Percentiles rank a stretch among this genome's conserved stretches.
Conservation (phyloP, 2,888 invertebrate genomes). For the Lamellibrachia satsuma region DNA sequence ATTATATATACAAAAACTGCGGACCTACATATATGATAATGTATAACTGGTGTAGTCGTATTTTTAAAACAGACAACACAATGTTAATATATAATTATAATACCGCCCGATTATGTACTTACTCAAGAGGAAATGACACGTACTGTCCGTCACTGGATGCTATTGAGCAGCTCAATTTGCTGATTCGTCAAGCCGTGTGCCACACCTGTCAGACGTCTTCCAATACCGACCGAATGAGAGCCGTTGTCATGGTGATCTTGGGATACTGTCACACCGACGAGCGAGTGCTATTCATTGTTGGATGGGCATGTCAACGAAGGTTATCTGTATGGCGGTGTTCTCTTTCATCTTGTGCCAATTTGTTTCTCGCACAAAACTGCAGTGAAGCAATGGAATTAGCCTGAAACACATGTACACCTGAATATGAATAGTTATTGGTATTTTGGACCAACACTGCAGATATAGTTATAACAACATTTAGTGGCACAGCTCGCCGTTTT, state of each 20-base stretch:
- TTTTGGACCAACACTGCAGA: conserved; percentile 30
- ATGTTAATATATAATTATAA: no score
- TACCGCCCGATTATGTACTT: no score
- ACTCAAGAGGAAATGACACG: background rate
- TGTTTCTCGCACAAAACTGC: no score
- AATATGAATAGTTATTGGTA: background rate
- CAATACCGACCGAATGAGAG: no score
- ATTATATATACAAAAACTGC: no score
- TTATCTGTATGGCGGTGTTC: conserved; percentile 30
- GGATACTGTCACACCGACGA: no score
- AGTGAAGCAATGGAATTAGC: background rate
- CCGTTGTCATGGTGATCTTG: no score
- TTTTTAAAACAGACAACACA: no score
- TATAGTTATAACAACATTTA: conserved; percentile 21
- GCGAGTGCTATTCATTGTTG: no score
- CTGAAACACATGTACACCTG: background rate
- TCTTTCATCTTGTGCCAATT: no score
- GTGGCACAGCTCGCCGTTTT: conserved; percentile 27
- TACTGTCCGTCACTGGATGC: conserved; percentile 26
- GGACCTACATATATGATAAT: no score
- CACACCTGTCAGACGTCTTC: background rate
- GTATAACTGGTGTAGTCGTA: no score
- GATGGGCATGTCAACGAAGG: background rate
- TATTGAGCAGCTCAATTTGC: conserved; percentile 22
- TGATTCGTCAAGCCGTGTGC: background rate